Base-by-base conservation (phyloP, 2,113 vertebrate genomes). In the Chaenocephalus aceratus region DNA sequence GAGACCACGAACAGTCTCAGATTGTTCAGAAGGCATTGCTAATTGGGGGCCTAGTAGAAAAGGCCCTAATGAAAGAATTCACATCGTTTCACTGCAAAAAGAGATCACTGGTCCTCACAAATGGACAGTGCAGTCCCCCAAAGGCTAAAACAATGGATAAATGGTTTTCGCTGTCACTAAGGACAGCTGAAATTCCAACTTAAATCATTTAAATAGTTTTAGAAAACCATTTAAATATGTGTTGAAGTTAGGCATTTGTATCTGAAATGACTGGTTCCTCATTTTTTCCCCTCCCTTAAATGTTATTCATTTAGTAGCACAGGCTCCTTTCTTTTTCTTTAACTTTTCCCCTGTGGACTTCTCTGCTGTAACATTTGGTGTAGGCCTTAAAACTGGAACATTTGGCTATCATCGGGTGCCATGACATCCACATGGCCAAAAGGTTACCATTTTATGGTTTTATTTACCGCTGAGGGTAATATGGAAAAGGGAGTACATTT, bases 11-110 rank as follows among this genome's bases (percentile, higher is more conserved):
- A 92, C 88, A 89, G 87, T 82, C 84, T 77, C 75, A 83, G 72
- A 88, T 91, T 87, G 88, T 90, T 88, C 82, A 71, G 68, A 82
- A 82, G 86, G 69, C 8, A 14, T 74, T 76, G 85, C 87, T 94
- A 94, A 94, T 94, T 94, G 92, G 88, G 64, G 68, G 54, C 72
- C 71, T 41, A 10, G 57, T 75, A 60, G 60, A 85, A 90, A 85
- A 81, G 67, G 65, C 72, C 78, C 62, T 82, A 78, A 89, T 92
- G 86, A 92, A 91, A 79, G 72, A 82, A 85, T 88, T 89, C 65
- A 18, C 80, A 84, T 91, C 1, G 52, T 83, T 89, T 80, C 46
- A 30, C 66, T 68, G 46, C 21, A 60, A 80, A 72, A 75, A 51
- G 46, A 77, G 72, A 87, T 76, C 44, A 71, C 52, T 54, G 52